Percentiles rank a stretch among this genome's conserved stretches.
Conservation (phyloP, 2,113 vertebrate species). For the Chaetodon trifascialis region DNA sequence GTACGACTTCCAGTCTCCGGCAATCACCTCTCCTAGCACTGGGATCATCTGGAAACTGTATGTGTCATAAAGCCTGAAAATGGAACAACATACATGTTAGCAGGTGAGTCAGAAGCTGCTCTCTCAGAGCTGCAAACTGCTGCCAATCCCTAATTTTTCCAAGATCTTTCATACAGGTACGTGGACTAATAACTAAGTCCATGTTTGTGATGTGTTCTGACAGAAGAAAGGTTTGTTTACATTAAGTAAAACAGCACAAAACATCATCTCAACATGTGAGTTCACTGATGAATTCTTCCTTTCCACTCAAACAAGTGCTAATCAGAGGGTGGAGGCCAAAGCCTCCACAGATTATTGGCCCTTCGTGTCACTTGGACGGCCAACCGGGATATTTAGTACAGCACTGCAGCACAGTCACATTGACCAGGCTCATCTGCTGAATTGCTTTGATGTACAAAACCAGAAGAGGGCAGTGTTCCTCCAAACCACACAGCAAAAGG, state of each 20-base stretch:
- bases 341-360: neutral
- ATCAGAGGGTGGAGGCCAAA: neutral
- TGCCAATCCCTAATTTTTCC: neutral
- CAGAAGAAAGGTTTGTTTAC: too few species aligned
- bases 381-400: too few species aligned
- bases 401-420: neutral
- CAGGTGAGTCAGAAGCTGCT: neutral
- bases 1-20: slow-evolving; percentile 97
- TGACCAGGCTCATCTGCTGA: neutral
- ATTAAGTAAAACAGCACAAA: neutral
- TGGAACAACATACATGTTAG: neutral
- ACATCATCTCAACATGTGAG: neutral
- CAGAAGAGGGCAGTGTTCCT: slow-evolving; percentile 41
- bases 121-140: neutral
- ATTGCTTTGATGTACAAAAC: neutral
- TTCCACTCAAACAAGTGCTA: neutral
- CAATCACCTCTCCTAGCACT: slow-evolving; percentile 94
- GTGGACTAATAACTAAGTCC: neutral
- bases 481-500: neutral
- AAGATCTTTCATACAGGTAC: neutral
- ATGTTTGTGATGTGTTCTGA: neutral
- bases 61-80: slow-evolving; percentile 90
- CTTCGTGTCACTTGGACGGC: too few species aligned
- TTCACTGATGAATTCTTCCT: neutral
- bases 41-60: slow-evolving; percentile 99